Conservation (phyloP, 2,113 vertebrate genomes). For the Dolichotis patagonum region DNA sequence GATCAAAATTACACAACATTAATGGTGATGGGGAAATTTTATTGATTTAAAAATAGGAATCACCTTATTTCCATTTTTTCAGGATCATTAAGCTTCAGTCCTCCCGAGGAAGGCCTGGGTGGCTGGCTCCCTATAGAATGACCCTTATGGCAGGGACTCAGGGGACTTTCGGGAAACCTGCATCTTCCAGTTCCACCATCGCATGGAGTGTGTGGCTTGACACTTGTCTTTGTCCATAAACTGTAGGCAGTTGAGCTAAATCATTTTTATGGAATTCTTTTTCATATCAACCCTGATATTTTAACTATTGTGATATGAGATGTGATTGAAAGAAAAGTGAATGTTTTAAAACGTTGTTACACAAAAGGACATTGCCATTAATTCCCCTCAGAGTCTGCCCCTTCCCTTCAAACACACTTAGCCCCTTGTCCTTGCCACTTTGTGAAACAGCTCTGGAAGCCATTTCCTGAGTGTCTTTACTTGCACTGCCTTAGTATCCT, state of each 20-base stretch:
- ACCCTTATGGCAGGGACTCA: background rate
- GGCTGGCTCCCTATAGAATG: background rate
- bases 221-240: background rate
- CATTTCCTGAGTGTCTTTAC: background rate
- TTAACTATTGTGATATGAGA: background rate
- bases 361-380: background rate
- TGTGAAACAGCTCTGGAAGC: background rate
- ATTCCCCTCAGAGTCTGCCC: background rate
- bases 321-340: background rate
- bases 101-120: background rate
- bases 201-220: fast-evolving
- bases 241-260: background rate
- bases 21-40: background rate
- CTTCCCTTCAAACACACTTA: background rate
- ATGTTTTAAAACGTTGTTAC: background rate
- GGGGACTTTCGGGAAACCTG: no score
- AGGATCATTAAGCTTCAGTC: background rate
- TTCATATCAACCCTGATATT: background rate
- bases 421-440: background rate
- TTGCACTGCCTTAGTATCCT: background rate
- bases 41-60: background rate
- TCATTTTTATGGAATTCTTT: background rate
- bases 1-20: background rate
- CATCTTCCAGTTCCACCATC: background rate
- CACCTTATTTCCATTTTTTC: background rate